phyloP scores from a whole-genome alignment of 2,797 vertebrate genomes.

The Siniperca obscura region DNA sequence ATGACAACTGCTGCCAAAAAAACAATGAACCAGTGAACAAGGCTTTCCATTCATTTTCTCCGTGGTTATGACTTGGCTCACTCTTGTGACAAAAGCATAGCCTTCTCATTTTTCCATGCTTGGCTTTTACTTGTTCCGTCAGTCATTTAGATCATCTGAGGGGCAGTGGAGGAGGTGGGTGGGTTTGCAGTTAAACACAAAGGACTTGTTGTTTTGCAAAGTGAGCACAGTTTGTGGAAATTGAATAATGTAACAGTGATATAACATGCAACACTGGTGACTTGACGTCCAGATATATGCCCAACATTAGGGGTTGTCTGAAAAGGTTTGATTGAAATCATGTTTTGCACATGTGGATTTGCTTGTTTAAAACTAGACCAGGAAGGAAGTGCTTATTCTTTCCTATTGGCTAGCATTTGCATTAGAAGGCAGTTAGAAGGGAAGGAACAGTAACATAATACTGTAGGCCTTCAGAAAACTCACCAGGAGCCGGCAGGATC shows the following conservation, averaged over 20 bases:
- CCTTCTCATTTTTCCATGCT: conserved; percentile 52
- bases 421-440: not conserved
- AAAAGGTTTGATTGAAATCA: conserved; percentile 17
- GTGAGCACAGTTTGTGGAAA: conserved; percentile 42
- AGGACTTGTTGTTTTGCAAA: conserved; percentile 58
- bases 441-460: not conserved
- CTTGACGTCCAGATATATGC: conserved; percentile 11
- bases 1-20: conserved; percentile 30
- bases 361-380: conserved; percentile 24
- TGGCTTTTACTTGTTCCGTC: conserved; percentile 45
- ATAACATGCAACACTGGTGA: conserved; percentile 13
- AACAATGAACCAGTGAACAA: conserved; percentile 61
- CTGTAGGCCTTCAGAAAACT: conserved; percentile 28
- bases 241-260: conserved; percentile 38
- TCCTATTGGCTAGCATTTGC: conserved; percentile 12
- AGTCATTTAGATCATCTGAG: conserved; percentile 36
- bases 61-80: conserved; percentile 56
- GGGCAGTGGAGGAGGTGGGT: conserved; percentile 20
- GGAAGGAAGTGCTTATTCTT: conserved; percentile 16
- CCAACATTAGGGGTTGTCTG: conserved; percentile 5
- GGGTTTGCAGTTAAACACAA: conserved; percentile 54
- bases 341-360: conserved; percentile 27
- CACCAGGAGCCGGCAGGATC: conserved; percentile 73
- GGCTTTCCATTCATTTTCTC: conserved; percentile 63
- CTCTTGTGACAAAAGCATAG: conserved; percentile 49